A percentile compares a stretch with the other conserved stretches of the same genome.
Conservation (phyloP, 2,113 vertebrate genomes). For the Orthochromis indermauri region DNA sequence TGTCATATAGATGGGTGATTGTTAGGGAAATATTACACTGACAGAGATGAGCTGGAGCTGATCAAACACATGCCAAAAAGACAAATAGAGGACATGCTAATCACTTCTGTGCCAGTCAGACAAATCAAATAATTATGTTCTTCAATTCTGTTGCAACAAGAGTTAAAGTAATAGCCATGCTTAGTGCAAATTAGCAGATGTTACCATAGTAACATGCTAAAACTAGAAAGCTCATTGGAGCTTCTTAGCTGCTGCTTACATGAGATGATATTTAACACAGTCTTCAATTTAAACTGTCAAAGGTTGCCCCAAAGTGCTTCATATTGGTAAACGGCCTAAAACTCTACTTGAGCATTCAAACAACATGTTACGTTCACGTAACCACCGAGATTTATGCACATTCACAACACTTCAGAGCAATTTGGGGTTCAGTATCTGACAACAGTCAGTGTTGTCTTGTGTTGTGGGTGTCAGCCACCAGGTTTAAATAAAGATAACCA, state of each 20-base stretch:
- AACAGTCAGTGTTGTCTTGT: background rate
- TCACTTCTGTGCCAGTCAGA: background rate
- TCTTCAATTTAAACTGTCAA: background rate
- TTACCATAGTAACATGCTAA: background rate
- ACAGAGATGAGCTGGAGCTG: rapidly evolving
- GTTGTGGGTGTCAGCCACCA: background rate
- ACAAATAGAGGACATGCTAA: background rate
- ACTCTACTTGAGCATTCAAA: background rate
- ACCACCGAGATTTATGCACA: background rate
- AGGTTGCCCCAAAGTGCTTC: background rate
- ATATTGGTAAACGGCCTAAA: background rate
- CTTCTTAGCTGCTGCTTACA: background rate
- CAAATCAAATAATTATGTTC: background rate
- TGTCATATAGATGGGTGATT: background rate
- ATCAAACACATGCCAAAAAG: background rate
- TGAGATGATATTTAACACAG: background rate
- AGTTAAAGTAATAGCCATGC: background rate
- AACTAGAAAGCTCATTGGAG: background rate
- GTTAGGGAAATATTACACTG: background rate
- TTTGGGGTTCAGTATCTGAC: background rate
- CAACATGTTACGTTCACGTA: background rate
- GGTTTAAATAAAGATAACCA: background rate
- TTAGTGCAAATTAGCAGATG: background rate
- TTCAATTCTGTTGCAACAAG: background rate
- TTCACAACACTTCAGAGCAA: background rate